Evolutionary conservation across 2,797 vertebrate genomes (phyloP).

Genomic region (Falco rusticolus): DNA sequence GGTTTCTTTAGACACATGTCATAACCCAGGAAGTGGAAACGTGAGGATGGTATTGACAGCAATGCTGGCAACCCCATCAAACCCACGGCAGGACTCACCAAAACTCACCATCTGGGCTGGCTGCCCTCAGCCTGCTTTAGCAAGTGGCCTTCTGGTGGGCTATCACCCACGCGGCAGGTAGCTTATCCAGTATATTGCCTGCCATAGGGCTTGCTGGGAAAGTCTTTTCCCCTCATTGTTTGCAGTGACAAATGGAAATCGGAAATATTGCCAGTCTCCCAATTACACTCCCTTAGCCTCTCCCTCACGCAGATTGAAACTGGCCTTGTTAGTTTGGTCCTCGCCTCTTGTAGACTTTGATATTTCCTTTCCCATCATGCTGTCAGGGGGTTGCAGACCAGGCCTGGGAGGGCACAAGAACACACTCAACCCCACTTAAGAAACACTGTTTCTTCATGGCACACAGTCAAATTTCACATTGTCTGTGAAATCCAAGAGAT

Average conservation of each 20-base stretch:
- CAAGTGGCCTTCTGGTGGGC: neutral
- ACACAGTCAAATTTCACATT: constrained; percentile 14
- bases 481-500: neutral
- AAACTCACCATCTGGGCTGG: neutral
- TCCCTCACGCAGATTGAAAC: neutral
- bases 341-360: neutral
- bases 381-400: neutral
- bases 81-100: neutral
- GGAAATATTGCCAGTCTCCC: neutral
- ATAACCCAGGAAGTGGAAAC: neutral
- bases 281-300: neutral
- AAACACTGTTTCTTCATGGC: neutral
- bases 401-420: neutral
- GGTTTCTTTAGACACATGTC: neutral
- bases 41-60: neutral
- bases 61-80: neutral
- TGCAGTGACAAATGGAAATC: neutral
- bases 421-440: neutral
- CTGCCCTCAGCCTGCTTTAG: neutral
- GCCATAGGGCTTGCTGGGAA: neutral
- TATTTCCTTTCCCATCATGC: neutral
- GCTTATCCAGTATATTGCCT: neutral
- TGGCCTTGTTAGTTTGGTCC: neutral
- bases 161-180: neutral
- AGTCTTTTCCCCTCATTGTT: neutral